phyloP scores from a whole-genome alignment of 2,888 invertebrate genomes.

The Ophion slaviceki region DNA sequence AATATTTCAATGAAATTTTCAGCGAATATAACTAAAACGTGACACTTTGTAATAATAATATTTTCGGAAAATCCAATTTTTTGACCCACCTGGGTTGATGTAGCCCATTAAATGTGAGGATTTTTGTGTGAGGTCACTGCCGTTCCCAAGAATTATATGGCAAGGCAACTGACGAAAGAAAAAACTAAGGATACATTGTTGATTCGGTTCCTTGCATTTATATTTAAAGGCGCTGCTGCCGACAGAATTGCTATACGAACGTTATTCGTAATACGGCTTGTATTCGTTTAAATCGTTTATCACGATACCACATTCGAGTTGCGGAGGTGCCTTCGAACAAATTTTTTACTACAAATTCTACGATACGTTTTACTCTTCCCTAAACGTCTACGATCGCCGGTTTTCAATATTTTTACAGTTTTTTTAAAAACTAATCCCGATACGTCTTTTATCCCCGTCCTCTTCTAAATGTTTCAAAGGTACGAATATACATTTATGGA shows the following conservation, averaged over 20 bases:
- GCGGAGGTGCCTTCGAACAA: not conserved
- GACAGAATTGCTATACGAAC: constrained; percentile 41
- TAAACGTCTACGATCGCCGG: not conserved
- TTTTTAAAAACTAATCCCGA: not conserved
- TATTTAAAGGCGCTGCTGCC: constrained; percentile 16
- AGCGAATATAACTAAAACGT: too few relatives aligned
- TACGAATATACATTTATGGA: constrained; percentile 4
- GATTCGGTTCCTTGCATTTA: constrained; percentile 9
- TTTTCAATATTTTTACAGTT: not conserved
- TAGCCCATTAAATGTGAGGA: not conserved
- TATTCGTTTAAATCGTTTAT: constrained; percentile 14
- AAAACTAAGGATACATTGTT: not conserved
- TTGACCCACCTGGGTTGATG: too few relatives aligned
- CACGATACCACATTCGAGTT: not conserved
- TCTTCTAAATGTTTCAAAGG: not conserved
- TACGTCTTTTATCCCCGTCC: constrained; percentile 31
- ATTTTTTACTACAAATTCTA: constrained; percentile 7
- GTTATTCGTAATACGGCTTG: constrained; percentile 7
- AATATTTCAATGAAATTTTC: too few relatives aligned
- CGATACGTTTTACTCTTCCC: not conserved
- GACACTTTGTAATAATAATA: too few relatives aligned
- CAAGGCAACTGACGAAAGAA: not conserved
- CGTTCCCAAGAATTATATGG: constrained; percentile 26
- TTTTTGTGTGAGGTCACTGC: constrained; percentile 18
- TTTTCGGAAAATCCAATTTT: too few relatives aligned